Percentiles rank a stretch among this genome's conserved stretches.
Evolutionary conservation across 2,888 invertebrate genomes (phyloP).

Genomic region (Camptogramma bilineatum): DNA sequence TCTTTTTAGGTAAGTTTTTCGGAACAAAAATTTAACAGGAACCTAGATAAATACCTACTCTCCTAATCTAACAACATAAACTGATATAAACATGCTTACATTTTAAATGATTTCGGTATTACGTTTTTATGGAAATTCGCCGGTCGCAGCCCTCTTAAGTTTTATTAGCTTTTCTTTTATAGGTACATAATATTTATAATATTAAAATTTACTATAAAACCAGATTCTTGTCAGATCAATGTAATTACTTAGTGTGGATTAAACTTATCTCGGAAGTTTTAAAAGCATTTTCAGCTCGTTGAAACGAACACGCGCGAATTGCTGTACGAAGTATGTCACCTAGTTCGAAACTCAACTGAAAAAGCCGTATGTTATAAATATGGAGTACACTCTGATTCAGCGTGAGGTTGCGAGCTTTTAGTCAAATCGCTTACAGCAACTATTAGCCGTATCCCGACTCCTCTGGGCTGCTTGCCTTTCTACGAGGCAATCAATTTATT

Average conservation of each 20-base stretch:
- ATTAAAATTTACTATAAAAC: too few relatives aligned
- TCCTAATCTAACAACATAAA: too few relatives aligned
- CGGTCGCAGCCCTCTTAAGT: too few relatives aligned
- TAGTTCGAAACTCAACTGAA: conserved; percentile 32
- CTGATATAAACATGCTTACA: too few relatives aligned
- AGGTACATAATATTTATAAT: too few relatives aligned
- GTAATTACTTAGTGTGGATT: background rate
- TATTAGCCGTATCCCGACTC: conserved; percentile 29
- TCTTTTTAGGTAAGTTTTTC: too few relatives aligned
- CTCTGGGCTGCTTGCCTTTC: conserved; percentile 39
- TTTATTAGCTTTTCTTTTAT: too few relatives aligned
- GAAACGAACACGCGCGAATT: conserved; percentile 11
- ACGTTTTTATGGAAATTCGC: too few relatives aligned
- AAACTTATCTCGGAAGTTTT: conserved; percentile 18
- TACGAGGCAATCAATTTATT: conserved; percentile 45
- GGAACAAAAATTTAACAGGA: too few relatives aligned
- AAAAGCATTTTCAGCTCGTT: conserved; percentile 28
- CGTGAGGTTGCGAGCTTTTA: conserved; percentile 42
- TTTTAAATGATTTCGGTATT: too few relatives aligned
- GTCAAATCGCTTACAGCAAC: conserved; percentile 44
- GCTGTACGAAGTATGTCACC: conserved; percentile 30
- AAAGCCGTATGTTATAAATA: conserved; percentile 18
- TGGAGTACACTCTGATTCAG: conserved; percentile 18
- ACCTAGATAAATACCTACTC: too few relatives aligned
- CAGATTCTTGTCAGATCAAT: background rate